Conservation (phyloP, 2,113 vertebrate species). For the Hucho hucho region DNA sequence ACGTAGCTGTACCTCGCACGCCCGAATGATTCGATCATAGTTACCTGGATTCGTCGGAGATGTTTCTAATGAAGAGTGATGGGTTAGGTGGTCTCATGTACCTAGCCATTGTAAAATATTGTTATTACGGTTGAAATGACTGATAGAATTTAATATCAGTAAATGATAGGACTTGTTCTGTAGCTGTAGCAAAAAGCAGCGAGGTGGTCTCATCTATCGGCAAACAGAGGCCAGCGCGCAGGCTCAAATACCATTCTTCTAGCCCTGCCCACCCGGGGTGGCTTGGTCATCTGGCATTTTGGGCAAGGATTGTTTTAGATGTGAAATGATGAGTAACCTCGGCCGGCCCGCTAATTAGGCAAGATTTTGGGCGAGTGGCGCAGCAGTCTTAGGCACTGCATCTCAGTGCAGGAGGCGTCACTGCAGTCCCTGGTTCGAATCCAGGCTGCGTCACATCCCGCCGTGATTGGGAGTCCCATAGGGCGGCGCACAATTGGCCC, state of each 20-base stretch:
- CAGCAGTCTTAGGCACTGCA: too few species aligned
- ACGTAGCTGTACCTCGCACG: neutral
- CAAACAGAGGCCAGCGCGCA: neutral
- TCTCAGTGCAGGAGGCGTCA: too few species aligned
- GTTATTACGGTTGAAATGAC: too few species aligned
- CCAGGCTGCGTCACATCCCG: too few species aligned
- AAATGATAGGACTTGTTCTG: neutral
- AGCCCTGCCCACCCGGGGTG: neutral
- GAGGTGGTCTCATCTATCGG: neutral
- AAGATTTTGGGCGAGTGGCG: too few species aligned
- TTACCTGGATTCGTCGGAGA: slow-evolving; percentile 91
- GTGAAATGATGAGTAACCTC: too few species aligned
- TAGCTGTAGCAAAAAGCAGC: neutral
- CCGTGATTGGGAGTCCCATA: too few species aligned
- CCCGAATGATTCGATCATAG: neutral
- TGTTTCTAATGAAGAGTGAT: slow-evolving; percentile 92
- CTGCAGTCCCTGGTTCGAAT: too few species aligned
- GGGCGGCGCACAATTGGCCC: too few species aligned
- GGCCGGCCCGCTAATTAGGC: too few species aligned
- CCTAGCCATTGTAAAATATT: slow-evolving; percentile 73
- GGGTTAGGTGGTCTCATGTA: slow-evolving; percentile 90
- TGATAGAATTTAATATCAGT: neutral
- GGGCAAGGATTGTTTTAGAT: too few species aligned
- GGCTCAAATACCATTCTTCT: neutral
- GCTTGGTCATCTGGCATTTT: too few species aligned